Evolutionary conservation across 2,113 vertebrate species (phyloP), one percentile per base, ranked within the genome.

Genomic region (Phylloscopus trochiloides): DNA sequence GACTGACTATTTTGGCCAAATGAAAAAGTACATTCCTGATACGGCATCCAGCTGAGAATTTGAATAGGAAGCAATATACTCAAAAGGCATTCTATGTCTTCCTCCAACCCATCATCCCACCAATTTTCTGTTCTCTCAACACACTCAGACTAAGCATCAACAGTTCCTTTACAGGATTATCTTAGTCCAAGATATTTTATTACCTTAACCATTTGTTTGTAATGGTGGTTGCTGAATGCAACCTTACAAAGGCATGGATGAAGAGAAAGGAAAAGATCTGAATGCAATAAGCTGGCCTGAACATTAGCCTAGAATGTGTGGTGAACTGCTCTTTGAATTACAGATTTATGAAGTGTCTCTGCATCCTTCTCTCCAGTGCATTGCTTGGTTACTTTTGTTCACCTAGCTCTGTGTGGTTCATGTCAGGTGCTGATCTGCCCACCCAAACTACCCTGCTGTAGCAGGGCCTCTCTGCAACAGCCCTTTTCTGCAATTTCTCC

Each of bases 1-100:
- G 59, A 61, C 22, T 42, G 62, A 79, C 48, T 75, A 38, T 88
- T 25, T 43, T n/a, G 40, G 94, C 94, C 55, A 95, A 91, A 82
- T 40, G 45, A 96, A 84, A 95, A 97, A 96, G 87, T 77, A 94
- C 89, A 94, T 95, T 94, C 82, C 85, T 94, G 73, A 96, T 91
- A 90, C 48, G 68, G 73, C 88, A 96, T 92, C 93, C 87, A 94
- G 59, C 71, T 95, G 73, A 94, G 84, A 94, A 58, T 61, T 88
- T 94, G 61, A 96, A 83, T 92, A 95, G 92, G 92, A 95, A 95
- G 79, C 76, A 86, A 88, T 88, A 96, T 36, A 92, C 82, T 79
- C 88, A 77, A 95, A 75, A 95, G 72, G 79, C 63, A 94, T 92
- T 88, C 74, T 92, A 36, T 75, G 42, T 86, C 93, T 79, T 94